Evolutionary conservation across 2,888 invertebrate genomes (phyloP).

Genomic region (Drosophila nigritarsus): DNA sequence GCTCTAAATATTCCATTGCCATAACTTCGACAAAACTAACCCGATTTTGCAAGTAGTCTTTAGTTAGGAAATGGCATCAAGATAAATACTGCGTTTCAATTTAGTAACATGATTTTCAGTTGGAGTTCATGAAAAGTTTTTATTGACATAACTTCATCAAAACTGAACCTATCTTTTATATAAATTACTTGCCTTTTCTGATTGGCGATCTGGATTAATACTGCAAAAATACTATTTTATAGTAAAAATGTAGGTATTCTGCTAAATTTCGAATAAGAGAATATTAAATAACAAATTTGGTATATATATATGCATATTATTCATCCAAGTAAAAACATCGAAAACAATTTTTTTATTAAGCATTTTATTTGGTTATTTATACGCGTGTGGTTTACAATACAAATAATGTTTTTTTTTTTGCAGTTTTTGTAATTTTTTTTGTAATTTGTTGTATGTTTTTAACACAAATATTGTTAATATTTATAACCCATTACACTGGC

Average conservation of each 20-base stretch:
- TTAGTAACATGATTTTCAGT: background rate
- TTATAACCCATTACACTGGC: conserved; percentile 64
- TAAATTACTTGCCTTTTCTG: background rate
- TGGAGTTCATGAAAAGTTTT: background rate
- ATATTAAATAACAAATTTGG: background rate
- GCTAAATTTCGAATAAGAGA: background rate
- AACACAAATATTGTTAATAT: conserved; percentile 71
- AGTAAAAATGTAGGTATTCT: background rate
- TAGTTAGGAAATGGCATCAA: background rate
- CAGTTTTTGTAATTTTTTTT: conserved; percentile 24
- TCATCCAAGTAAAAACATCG: conserved; percentile 4
- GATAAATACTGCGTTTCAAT: background rate
- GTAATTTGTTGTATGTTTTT: conserved; percentile 64
- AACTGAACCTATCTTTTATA: background rate
- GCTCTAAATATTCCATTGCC: background rate
- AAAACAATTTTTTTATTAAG: conserved; percentile 58
- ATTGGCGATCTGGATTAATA: background rate
- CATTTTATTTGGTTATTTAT: conserved; percentile 79
- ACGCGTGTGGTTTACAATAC: conserved; percentile 83
- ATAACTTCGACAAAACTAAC: background rate
- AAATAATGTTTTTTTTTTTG: conserved; percentile 69
- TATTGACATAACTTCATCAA: background rate
- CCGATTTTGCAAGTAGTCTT: background rate
- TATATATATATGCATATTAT: background rate
- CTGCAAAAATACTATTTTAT: background rate